Conservation (phyloP, 1,140 invertebrate genomes). For the Achroia grisella region DNA sequence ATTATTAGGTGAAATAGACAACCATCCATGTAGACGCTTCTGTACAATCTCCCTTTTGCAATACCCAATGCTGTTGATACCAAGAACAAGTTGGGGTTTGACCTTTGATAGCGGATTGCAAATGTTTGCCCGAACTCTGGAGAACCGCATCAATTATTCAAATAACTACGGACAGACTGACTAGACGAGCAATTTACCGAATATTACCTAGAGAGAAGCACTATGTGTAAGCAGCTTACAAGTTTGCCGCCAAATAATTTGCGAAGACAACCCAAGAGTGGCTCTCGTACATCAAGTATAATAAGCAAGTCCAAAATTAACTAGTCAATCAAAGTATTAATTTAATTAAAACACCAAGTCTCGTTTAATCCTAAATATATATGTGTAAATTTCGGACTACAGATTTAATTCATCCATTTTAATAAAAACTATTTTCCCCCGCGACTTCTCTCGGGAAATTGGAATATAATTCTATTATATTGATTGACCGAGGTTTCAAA, state of each 20-base stretch:
- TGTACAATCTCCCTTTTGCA: too few relatives aligned
- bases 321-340: constrained; percentile 49
- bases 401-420: too few relatives aligned
- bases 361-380: background rate
- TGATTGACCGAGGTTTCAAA: too few relatives aligned
- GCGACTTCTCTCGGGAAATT: too few relatives aligned
- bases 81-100: constrained; percentile 11
- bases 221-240: constrained; percentile 7
- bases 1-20: too few relatives aligned
- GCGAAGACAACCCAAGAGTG: constrained; percentile 26
- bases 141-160: constrained; percentile 60
- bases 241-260: constrained; percentile 31
- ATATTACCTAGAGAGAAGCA: constrained; percentile 37
- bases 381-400: background rate
- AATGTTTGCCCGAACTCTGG: constrained; percentile 51
- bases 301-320: constrained; percentile 36
- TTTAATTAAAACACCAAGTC: constrained; percentile 47
- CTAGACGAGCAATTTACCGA: constrained; percentile 52
- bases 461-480: too few relatives aligned
- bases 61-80: too few relatives aligned
- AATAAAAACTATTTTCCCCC: too few relatives aligned
- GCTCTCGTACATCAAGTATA: constrained; percentile 29
- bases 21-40: too few relatives aligned
- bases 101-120: constrained; percentile 60
- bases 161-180: constrained; percentile 53